Conservation (phyloP, 2,797 vertebrate species). For the Streptopelia turtur region DNA sequence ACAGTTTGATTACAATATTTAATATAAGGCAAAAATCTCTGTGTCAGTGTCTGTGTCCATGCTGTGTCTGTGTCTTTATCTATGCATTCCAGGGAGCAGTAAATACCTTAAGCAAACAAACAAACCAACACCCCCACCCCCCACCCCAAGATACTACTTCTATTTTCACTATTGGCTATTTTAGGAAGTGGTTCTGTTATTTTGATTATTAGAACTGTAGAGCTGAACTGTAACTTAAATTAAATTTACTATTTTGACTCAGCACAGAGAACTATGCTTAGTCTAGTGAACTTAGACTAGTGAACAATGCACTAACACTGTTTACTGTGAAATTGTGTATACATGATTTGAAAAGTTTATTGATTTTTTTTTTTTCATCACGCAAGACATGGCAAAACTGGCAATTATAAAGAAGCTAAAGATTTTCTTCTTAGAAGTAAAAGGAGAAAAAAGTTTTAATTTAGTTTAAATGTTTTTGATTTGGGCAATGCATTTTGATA, state of each 20-base stretch:
- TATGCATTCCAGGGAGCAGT: not conserved
- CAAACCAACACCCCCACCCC: too few relatives aligned
- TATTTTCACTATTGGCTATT: not conserved
- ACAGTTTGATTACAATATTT: not conserved
- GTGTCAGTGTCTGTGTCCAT: not conserved
- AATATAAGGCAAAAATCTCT: not conserved
- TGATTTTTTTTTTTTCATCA: not conserved
- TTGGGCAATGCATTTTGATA: not conserved
- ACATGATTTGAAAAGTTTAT: not conserved
- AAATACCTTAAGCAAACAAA: not conserved
- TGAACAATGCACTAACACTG: not conserved
- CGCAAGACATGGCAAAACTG: not conserved
- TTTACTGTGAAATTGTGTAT: not conserved
- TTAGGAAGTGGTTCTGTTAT: not conserved
- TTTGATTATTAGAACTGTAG: not conserved
- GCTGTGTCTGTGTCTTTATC: not conserved
- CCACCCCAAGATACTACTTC: not conserved
- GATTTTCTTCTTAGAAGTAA: not conserved
- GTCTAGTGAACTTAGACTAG: not conserved
- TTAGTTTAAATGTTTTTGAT: conserved; percentile 18
- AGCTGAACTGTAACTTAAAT: not conserved
- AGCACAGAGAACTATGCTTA: not conserved
- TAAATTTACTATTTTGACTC: not conserved
- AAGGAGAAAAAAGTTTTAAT: not conserved
- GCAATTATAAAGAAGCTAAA: not conserved